These are phyloP conservation scores for Planococcus citri DNA, from an alignment of 1,140 invertebrate species.

Conservation along the genomic window DNA sequence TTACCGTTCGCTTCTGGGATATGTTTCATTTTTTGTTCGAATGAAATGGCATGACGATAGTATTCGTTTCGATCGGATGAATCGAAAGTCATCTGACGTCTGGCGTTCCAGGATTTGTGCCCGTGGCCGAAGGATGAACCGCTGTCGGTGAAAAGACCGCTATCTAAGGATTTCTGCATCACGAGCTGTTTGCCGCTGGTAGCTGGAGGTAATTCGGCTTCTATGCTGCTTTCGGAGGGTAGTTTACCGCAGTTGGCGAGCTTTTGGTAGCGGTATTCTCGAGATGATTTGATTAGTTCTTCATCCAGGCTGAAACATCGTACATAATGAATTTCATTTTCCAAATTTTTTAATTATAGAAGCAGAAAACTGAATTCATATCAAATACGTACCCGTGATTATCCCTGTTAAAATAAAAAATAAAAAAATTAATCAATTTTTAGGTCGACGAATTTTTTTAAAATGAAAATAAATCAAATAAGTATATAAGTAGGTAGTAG, in stretches of 20 bases:
- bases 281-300: neutral
- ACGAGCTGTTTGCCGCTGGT: neutral
- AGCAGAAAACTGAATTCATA: too few relatives aligned
- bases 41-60: neutral
- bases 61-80: neutral
- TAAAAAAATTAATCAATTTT: neutral
- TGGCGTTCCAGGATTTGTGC: neutral
- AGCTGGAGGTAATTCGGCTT: neutral
- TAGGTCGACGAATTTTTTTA: neutral
- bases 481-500: neutral
- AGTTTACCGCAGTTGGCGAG: neutral
- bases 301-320: neutral
- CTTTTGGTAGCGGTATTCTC: neutral
- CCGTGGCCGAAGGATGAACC: neutral
- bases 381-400: conserved; percentile 43
- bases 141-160: neutral
- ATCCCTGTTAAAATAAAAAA: conserved; percentile 32
- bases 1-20: neutral
- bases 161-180: neutral
- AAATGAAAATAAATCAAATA: conserved; percentile 14
- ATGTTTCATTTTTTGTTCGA: neutral
- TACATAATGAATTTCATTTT: neutral
- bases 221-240: neutral
- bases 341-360: neutral
- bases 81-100: neutral